phyloP scores from a whole-genome alignment of 1,140 invertebrate genomes.

The Manduca sexta region DNA sequence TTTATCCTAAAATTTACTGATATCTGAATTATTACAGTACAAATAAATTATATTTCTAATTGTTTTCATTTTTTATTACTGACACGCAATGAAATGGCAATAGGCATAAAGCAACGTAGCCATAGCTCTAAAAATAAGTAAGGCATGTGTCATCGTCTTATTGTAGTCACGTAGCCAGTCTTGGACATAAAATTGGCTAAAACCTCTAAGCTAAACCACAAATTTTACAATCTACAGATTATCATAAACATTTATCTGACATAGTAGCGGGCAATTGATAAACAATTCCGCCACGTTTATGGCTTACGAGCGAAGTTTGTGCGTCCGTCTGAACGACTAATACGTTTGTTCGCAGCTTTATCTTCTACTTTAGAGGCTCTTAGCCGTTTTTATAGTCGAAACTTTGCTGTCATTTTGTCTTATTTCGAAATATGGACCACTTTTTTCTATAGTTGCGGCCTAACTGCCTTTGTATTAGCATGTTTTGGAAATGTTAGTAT shows the following conservation, averaged over 20 bases:
- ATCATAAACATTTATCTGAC: background rate
- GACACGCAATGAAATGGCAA: no score
- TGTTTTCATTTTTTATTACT: no score
- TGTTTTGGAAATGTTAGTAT: no score
- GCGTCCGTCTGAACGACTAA: slow-evolving; percentile 24
- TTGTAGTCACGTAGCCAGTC: no score
- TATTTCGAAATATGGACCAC: slow-evolving; percentile 14
- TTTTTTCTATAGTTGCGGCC: background rate
- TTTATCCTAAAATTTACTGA: no score
- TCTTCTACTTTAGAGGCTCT: slow-evolving; percentile 39
- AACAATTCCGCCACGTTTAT: slow-evolving; percentile 33
- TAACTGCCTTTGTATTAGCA: background rate
- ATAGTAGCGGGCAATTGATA: slow-evolving; percentile 18
- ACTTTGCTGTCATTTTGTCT: slow-evolving; percentile 34
- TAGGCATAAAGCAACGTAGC: no score
- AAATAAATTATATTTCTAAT: no score
- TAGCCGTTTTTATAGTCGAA: slow-evolving; percentile 54
- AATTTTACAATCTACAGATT: background rate
- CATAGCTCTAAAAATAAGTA: no score
- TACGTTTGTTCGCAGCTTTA: slow-evolving; percentile 45
- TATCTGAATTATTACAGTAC: no score
- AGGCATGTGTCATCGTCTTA: no score
- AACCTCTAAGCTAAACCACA: no score
- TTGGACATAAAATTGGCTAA: no score
- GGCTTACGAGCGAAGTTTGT: slow-evolving; percentile 34